These are phyloP conservation scores for Pipistrellus pygmaeus DNA, from an alignment of 2,797 vertebrate genomes.

Conservation along the genomic window DNA sequence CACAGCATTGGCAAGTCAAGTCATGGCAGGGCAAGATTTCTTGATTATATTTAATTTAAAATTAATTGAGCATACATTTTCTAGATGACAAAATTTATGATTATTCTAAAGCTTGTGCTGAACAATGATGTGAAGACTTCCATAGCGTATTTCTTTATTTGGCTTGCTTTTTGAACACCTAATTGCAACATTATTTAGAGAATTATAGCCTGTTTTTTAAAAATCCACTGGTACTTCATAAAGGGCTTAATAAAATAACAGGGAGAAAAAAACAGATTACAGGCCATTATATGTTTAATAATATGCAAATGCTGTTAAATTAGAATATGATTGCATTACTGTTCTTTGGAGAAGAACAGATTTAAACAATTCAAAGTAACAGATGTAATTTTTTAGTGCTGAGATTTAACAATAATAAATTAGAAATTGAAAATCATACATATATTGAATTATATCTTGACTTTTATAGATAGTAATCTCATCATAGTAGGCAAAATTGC, in stretches of 20 bases:
- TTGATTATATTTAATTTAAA: conserved; percentile 63
- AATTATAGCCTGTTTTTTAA: conserved; percentile 47
- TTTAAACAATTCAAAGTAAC: conserved; percentile 65
- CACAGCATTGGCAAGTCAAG: neutral
- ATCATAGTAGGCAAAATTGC: neutral
- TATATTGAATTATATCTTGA: conserved; percentile 21
- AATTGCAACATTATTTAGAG: conserved; percentile 56
- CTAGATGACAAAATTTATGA: conserved; percentile 58
- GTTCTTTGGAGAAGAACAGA: conserved; percentile 57
- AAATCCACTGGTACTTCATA: conserved; percentile 7
- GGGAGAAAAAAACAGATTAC: conserved; percentile 46
- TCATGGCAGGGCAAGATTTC: neutral
- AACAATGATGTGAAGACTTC: neutral
- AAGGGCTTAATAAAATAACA: conserved; percentile 47
- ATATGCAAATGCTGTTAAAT: conserved; percentile 66
- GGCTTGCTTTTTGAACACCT: conserved; percentile 47
- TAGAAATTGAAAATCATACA: conserved; percentile 36
- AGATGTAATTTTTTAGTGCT: conserved; percentile 16
- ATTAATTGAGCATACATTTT: conserved; percentile 27
- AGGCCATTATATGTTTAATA: conserved; percentile 53
- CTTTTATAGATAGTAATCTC: conserved; percentile 14
- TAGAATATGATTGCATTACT: conserved; percentile 50
- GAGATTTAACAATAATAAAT: conserved; percentile 52
- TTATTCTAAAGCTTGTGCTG: conserved; percentile 38
- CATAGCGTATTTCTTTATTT: neutral